Percentiles rank a stretch among this genome's conserved stretches.
phyloP scores from a whole-genome alignment of 2,888 invertebrate genomes.

The Fissipunctia ypsillon region DNA sequence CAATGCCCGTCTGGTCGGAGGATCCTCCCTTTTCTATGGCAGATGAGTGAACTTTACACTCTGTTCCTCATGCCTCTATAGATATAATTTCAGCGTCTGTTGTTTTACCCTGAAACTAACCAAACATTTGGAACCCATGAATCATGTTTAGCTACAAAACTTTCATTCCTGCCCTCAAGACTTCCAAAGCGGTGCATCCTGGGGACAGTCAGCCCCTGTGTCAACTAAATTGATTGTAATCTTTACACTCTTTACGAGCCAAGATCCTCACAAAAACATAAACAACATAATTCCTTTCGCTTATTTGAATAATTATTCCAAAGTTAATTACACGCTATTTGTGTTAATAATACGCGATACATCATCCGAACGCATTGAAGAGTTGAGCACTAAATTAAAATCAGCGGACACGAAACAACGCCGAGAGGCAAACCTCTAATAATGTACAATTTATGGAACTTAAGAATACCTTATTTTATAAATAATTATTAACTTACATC shows the following conservation, averaged over 20 bases:
- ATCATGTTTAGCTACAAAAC: background rate
- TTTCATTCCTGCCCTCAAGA: background rate
- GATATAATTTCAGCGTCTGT: background rate
- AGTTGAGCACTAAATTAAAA: conserved; percentile 60
- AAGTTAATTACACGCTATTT: conserved; percentile 59
- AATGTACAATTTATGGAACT: conserved; percentile 60
- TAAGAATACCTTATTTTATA: conserved; percentile 59
- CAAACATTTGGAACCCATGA: background rate
- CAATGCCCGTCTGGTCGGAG: too few species aligned
- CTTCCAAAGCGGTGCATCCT: background rate
- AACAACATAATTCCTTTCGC: conserved; percentile 33
- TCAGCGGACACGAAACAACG: conserved; percentile 59
- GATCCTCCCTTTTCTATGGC: too few species aligned
- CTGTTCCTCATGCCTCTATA: too few species aligned
- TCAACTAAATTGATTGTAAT: background rate
- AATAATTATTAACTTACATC: conserved; percentile 55
- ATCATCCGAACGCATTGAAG: conserved; percentile 40
- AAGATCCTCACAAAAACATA: conserved; percentile 16
- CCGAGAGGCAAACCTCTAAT: conserved; percentile 55
- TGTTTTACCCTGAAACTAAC: background rate
- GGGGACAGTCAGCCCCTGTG: too few species aligned
- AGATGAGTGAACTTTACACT: too few species aligned
- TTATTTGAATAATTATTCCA: conserved; percentile 51
- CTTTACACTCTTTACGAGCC: background rate
- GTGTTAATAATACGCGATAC: conserved; percentile 49